Conservation (phyloP, 92 coral and sea anemone species). For the Metridium senile region DNA sequence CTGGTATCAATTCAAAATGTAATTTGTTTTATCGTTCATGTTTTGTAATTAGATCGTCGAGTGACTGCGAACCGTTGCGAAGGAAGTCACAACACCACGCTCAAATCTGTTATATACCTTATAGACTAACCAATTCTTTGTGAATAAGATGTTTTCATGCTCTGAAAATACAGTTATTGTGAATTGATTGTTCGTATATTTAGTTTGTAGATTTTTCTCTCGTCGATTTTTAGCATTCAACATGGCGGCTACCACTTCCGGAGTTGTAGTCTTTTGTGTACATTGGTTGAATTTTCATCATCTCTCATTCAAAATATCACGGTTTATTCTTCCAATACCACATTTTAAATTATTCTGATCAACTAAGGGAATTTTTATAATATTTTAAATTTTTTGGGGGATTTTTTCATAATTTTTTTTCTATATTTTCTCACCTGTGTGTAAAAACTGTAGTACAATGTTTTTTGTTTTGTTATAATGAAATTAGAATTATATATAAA, state of each 20-base stretch:
- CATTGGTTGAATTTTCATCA: conserved; percentile 17
- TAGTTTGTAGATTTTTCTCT: conserved; percentile 3
- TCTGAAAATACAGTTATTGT: neutral
- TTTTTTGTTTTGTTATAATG: neutral
- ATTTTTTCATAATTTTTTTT: no score
- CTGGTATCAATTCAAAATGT: neutral
- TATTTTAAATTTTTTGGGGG: no score
- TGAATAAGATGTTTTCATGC: neutral
- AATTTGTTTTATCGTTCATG: conserved; percentile 8
- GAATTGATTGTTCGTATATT: neutral
- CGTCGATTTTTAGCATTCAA: conserved; percentile 71
- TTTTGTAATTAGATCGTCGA: conserved; percentile 38
- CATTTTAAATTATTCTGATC: neutral
- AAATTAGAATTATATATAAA: no score
- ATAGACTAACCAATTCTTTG: neutral
- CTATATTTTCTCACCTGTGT: neutral
- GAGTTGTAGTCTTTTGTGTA: conserved; percentile 39
- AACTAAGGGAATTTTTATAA: no score
- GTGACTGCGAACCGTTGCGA: conserved; percentile 29
- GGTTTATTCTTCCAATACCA: neutral
- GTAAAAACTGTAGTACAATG: neutral
- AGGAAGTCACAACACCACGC: conserved; percentile 26
- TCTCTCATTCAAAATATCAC: neutral
- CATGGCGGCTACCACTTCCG: conserved; percentile 75
- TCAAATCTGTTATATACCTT: neutral